These are phyloP conservation scores for Scomber colias DNA, from an alignment of 2,113 vertebrate genomes.

Conservation along the genomic window DNA sequence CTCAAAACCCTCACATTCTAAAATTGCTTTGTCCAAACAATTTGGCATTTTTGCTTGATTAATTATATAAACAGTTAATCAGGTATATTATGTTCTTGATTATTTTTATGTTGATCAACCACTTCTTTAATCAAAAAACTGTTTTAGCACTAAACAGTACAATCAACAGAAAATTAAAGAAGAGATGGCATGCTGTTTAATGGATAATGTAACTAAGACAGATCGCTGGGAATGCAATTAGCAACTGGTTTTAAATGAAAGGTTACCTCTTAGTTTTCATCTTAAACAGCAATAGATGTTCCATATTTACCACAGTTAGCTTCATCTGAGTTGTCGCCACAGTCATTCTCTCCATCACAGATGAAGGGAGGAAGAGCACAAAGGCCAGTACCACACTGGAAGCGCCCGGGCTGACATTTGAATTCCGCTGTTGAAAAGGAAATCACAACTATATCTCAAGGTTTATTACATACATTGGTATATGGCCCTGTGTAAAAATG, in stretches of 20 bases:
- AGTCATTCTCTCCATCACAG: constrained; percentile 98
- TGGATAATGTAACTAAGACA: neutral
- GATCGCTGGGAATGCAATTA: neutral
- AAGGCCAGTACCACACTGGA: constrained; percentile 97
- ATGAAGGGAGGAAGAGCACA: constrained; percentile 98
- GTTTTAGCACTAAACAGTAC: too few relatives aligned
- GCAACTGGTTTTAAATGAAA: neutral
- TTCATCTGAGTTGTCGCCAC: constrained; percentile 98
- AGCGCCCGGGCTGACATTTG: constrained; percentile 96
- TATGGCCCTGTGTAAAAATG: neutral
- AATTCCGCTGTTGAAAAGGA: constrained; percentile 91
- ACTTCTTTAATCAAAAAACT: too few relatives aligned
- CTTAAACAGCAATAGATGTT: neutral
- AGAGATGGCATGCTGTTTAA: neutral
- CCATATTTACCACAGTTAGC: constrained; percentile 92
- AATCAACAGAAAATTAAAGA: neutral
- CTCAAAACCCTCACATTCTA: too few relatives aligned
- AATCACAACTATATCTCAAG: constrained; percentile 21
- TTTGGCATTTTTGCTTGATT: too few relatives aligned
- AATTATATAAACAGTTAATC: too few relatives aligned
- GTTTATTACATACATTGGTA: neutral
- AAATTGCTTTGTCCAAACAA: too few relatives aligned
- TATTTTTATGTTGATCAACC: too few relatives aligned
- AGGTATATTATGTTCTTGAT: too few relatives aligned
- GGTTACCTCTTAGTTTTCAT: neutral